These are phyloP conservation scores for Polia nebulosa DNA, from an alignment of 2,888 invertebrate species.

Conservation along the genomic window DNA sequence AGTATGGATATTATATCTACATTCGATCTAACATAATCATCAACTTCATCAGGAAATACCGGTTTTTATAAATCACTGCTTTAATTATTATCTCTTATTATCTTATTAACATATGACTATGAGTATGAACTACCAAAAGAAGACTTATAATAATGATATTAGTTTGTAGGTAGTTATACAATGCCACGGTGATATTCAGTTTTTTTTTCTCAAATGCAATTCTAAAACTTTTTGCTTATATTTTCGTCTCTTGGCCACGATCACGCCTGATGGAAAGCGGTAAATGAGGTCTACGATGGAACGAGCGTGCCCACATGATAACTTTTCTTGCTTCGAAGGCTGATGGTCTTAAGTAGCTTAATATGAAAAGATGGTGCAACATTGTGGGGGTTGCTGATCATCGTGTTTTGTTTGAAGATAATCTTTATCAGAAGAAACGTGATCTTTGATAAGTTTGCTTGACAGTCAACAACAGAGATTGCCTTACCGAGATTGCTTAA, in stretches of 20 bases:
- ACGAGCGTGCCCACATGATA: no score
- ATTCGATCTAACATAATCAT: not conserved
- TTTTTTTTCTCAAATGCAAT: not conserved
- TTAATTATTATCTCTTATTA: not conserved
- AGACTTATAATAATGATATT: not conserved
- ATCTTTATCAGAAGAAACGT: not conserved
- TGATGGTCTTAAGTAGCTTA: not conserved
- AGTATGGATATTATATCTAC: not conserved
- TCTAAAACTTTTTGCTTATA: not conserved
- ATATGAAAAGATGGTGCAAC: not conserved
- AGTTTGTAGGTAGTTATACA: not conserved
- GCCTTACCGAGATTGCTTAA: no score
- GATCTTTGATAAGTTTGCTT: constrained; percentile 12
- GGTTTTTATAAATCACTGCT: constrained; percentile 2
- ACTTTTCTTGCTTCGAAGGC: not conserved
- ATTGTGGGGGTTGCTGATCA: no score
- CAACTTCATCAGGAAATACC: not conserved
- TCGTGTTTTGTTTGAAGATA: no score
- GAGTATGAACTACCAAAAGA: not conserved
- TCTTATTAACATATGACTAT: not conserved
- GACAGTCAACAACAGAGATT: constrained; percentile 1
- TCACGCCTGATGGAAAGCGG: no score
- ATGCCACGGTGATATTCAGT: not conserved
- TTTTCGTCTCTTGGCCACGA: no score
- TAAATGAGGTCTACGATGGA: no score